Base-by-base conservation (phyloP, 2,797 vertebrate species). In the Staurois parvus region DNA sequence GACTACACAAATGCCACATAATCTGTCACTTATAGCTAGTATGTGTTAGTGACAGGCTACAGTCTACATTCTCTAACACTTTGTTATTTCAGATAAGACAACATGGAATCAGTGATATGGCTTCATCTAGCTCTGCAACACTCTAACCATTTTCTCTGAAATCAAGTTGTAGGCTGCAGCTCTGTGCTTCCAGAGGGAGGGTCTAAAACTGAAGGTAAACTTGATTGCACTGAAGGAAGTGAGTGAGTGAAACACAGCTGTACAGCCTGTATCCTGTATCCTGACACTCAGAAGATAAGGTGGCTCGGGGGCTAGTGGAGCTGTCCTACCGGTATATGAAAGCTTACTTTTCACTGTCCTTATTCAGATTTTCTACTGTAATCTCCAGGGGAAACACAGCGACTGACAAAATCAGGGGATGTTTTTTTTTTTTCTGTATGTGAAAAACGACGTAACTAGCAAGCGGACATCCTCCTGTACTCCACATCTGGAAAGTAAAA, bases 331-430 rank as follows among this genome's bases (percentile, higher is more conserved):
- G 87, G 88, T 89, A 89, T 86, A 92, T 90, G 90, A 90, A 88
- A 66, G 64, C 40, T 40, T 32, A 69, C 11, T 5, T 48, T 40
- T 30, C 90, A 88, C 92, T 94, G 92, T 92, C 94, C 94, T 95
- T 95, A 95, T 96, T 95, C 91, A 91, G 93, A 92, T 94, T 94
- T 95, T 95, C 95, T 93, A 92, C 87, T 90, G 88, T 90, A 91
- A 89, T 90, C 93, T 92, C 91, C 89, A 90, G 93, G 93, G 94
- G 92, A 92, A 91, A 90, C 91, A 89, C 89, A 89, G 87, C 88
- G 88, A 90, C 88, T 91, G 90, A 88, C 89, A 88, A 88, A 72
- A 89, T 89, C 88, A 87, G 87, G 72, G 83, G 89, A 88, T 11
- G 59, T 84, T 87, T 34, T 88, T 89, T 87, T 37, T 76, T 84